These are phyloP conservation scores for Platygyra sinensis DNA, from an alignment of 64 coral and sea anemone genomes.

Conservation along the genomic window DNA sequence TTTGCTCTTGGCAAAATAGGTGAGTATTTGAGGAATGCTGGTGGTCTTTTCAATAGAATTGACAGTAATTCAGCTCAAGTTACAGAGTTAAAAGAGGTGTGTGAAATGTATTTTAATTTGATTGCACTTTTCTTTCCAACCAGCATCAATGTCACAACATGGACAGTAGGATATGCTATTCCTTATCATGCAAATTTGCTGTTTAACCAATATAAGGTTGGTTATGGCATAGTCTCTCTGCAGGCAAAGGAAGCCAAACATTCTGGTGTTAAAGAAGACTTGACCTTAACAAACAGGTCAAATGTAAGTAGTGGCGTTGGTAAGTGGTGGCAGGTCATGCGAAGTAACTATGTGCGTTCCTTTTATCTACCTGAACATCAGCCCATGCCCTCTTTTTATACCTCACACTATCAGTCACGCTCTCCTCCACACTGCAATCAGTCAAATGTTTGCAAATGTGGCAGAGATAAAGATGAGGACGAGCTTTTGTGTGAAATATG, in stretches of 20 bases:
- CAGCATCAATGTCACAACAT: constrained; percentile 22
- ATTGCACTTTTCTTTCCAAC: constrained; percentile 23
- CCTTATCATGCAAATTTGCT: constrained; percentile 36
- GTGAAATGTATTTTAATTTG: constrained; percentile 56
- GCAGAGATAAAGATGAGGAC: constrained; percentile 8
- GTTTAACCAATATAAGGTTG: constrained; percentile 30
- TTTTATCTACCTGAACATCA: constrained; percentile 63
- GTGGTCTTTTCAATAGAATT: constrained; percentile 35
- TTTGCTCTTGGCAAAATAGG: constrained; percentile 29
- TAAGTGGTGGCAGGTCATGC: constrained; percentile 73
- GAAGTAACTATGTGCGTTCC: constrained; percentile 44
- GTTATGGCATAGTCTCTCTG: constrained; percentile 61
- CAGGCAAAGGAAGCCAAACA: too few relatives aligned
- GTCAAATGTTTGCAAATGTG: constrained; percentile 39
- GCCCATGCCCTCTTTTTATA: constrained; percentile 24
- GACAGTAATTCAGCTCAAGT: background rate
- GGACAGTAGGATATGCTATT: constrained; percentile 64
- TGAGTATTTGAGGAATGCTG: constrained; percentile 38
- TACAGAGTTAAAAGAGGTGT: background rate
- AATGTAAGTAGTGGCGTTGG: background rate
- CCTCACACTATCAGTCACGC: constrained; percentile 49
- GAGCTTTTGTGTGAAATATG: constrained; percentile 1
- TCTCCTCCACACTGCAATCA: constrained; percentile 27
- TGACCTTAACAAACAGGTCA: constrained; percentile 41
- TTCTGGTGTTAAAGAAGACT: constrained; percentile 39